A percentile compares a stretch with the other conserved stretches of the same genome.
Conservation (phyloP, 2,888 invertebrate species). For the Agelastica alni region DNA sequence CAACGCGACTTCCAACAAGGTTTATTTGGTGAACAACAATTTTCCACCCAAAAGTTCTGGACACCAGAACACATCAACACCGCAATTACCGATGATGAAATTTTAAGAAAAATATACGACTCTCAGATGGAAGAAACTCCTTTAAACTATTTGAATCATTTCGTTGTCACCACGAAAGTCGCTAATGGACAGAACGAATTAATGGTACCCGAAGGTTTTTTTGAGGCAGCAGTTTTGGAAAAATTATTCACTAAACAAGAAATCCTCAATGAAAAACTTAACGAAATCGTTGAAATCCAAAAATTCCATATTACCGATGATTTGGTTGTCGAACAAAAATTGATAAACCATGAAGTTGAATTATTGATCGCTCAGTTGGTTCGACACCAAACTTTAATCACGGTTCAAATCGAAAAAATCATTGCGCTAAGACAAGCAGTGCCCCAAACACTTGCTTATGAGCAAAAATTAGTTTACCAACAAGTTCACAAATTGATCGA, state of each 20-base stretch:
- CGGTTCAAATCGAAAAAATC: not conserved
- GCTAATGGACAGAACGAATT: not conserved
- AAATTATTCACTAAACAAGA: not conserved
- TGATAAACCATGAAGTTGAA: not conserved
- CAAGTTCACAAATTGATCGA: not conserved
- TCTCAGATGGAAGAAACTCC: not conserved
- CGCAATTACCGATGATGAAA: too few relatives aligned
- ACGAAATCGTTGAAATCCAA: not conserved
- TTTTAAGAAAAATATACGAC: not conserved
- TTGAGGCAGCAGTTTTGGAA: not conserved
- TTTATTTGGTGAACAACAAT: not conserved
- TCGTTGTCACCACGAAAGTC: not conserved
- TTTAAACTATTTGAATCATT: not conserved
- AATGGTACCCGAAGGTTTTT: not conserved
- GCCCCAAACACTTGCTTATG: not conserved
- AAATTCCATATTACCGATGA: not conserved
- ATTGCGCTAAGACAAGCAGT: constrained; percentile 5
- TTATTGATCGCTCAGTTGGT: not conserved
- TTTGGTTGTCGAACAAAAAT: not conserved
- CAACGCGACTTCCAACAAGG: not conserved
- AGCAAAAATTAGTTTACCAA: constrained; percentile 1
- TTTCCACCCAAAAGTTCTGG: not conserved
- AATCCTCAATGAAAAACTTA: not conserved
- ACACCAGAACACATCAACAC: not conserved
- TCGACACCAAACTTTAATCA: not conserved